These are phyloP conservation scores for Holacanthus passer DNA, from an alignment of 2,113 vertebrate genomes.

Conservation along the genomic window DNA sequence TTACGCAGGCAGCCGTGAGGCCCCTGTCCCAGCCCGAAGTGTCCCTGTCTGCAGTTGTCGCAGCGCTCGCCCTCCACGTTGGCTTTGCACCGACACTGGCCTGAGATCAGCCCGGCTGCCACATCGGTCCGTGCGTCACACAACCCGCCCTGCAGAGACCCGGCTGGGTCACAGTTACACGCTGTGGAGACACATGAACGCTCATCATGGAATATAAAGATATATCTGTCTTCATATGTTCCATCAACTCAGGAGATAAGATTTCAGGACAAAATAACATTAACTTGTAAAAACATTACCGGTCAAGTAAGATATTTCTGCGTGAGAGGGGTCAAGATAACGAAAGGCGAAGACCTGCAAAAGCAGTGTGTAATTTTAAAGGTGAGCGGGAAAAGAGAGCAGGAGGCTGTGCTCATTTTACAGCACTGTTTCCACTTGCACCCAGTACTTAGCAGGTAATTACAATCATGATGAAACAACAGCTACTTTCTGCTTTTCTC, in stretches of 20 bases:
- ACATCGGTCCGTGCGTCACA: slow-evolving; percentile 93
- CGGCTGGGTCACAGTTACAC: slow-evolving; percentile 92
- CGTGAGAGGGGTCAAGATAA: neutral
- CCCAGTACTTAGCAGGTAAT: slow-evolving; percentile 24
- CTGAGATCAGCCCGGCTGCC: slow-evolving; percentile 89
- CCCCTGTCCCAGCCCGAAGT: slow-evolving; percentile 91
- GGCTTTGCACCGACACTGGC: slow-evolving; percentile 95
- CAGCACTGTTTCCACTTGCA: slow-evolving; percentile 22
- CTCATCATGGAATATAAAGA: no score
- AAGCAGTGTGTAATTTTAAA: slow-evolving; percentile 15
- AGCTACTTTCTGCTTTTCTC: slow-evolving; percentile 40
- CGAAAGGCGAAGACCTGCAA: neutral
- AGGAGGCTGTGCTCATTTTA: slow-evolving; percentile 6
- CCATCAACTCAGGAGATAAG: neutral
- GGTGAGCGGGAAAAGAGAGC: neutral
- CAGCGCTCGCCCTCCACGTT: slow-evolving; percentile 95
- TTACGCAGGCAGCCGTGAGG: slow-evolving; percentile 91
- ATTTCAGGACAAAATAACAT: neutral
- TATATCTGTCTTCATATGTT: neutral
- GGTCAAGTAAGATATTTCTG: neutral
- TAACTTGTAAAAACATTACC: neutral
- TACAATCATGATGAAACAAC: slow-evolving; percentile 36
- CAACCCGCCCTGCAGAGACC: slow-evolving; percentile 91
- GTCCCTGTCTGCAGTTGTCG: slow-evolving; percentile 92
- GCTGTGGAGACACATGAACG: slow-evolving; percentile 75